These are phyloP conservation scores for Styela clava DNA, from an alignment of 23 tunicate genomes.

Conservation along the genomic window DNA sequence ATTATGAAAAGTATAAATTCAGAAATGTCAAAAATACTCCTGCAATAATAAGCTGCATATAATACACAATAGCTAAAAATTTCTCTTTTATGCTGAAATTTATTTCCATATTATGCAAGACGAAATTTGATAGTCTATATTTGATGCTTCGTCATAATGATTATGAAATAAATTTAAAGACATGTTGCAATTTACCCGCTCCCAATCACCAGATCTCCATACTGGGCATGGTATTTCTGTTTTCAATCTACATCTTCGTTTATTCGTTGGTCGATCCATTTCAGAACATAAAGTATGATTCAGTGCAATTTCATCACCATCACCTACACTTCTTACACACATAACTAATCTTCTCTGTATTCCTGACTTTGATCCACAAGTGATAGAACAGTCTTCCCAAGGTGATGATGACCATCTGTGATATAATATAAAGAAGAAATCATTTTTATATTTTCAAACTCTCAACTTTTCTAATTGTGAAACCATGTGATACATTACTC, in stretches of 20 bases:
- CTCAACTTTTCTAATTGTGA: neutral
- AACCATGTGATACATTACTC: neutral
- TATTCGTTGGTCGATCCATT: slow-evolving; percentile 30
- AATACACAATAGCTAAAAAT: too few relatives aligned
- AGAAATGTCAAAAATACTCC: too few relatives aligned
- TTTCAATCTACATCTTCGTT: slow-evolving; percentile 42
- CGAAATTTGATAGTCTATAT: too few relatives aligned
- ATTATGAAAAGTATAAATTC: too few relatives aligned
- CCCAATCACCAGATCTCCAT: slow-evolving; percentile 67
- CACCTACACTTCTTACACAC: slow-evolving; percentile 50
- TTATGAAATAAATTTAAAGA: too few relatives aligned
- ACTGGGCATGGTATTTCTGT: slow-evolving; percentile 47
- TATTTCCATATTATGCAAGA: too few relatives aligned
- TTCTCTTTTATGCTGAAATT: too few relatives aligned
- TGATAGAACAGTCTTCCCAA: slow-evolving; percentile 74
- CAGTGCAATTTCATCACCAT: slow-evolving; percentile 37
- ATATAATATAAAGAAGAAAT: neutral
- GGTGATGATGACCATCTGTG: slow-evolving; percentile 59
- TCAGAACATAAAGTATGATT: slow-evolving; percentile 40
- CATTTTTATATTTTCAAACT: too few relatives aligned
- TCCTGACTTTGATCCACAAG: slow-evolving; percentile 65
- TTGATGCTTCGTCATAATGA: too few relatives aligned
- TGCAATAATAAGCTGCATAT: too few relatives aligned
- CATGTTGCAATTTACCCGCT: slow-evolving; percentile 54
- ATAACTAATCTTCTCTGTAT: slow-evolving; percentile 43